These are phyloP conservation scores for Poliocrania exsul DNA, from an alignment of 2,797 vertebrate species.

Conservation along the genomic window DNA sequence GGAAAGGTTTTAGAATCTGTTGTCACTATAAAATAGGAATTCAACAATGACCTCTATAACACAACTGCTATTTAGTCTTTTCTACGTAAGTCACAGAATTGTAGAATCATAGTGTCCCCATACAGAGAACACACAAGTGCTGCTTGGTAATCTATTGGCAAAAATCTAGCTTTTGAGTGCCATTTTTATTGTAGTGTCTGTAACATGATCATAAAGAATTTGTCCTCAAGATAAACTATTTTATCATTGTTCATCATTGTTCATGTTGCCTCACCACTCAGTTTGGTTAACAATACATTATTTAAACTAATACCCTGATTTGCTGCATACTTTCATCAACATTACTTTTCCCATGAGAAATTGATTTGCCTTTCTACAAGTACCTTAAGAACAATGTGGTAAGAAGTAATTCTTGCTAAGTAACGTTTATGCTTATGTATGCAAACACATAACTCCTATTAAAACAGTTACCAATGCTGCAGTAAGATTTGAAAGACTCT, in stretches of 20 bases:
- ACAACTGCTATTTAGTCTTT: not conserved
- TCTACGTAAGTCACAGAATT: not conserved
- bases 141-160: not conserved
- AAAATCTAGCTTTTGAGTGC: not conserved
- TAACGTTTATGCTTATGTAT: conserved; percentile 18
- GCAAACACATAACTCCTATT: not conserved
- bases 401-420: conserved; percentile 28
- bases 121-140: not conserved
- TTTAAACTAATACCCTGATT: conserved; percentile 36
- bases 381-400: not conserved
- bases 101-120: not conserved
- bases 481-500: not conserved
- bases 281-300: not conserved
- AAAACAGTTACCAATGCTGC: not conserved
- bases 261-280: not conserved
- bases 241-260: not conserved
- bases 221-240: not conserved
- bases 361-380: not conserved
- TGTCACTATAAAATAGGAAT: not conserved
- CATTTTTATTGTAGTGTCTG: not conserved
- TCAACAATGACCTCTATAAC: not conserved
- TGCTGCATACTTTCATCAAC: not conserved
- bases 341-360: conserved; percentile 64
- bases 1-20: not conserved
- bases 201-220: not conserved